Conservation (phyloP, 2,888 invertebrate species). For the Stegophylla sp. region DNA sequence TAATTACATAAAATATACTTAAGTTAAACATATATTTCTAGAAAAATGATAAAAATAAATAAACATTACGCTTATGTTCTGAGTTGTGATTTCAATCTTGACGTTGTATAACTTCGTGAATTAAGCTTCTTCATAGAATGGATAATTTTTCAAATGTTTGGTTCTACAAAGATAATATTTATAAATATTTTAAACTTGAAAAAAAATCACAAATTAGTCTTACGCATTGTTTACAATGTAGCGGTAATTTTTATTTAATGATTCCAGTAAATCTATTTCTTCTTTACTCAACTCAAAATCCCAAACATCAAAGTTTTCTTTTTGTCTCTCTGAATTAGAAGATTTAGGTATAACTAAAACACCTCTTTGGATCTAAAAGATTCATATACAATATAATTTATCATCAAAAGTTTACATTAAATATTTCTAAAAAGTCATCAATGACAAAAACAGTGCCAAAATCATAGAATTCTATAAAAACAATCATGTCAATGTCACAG, state of each 20-base stretch:
- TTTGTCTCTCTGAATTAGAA: constrained; percentile 61
- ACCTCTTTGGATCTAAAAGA: constrained; percentile 61
- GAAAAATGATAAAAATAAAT: no score
- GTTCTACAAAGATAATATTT: constrained; percentile 63
- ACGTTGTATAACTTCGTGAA: not conserved
- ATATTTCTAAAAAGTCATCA: not conserved
- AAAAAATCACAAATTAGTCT: constrained; percentile 32
- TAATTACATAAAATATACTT: no score
- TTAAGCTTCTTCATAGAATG: constrained; percentile 66
- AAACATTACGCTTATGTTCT: no score
- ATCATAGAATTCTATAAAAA: no score
- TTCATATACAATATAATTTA: no score
- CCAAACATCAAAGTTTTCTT: constrained; percentile 62
- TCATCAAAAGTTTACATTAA: no score
- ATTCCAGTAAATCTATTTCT: constrained; percentile 61
- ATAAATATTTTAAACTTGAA: not conserved
- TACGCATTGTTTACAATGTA: constrained; percentile 59
- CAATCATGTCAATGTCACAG: no score
- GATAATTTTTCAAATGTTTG: constrained; percentile 67
- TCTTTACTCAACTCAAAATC: constrained; percentile 61
- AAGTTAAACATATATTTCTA: no score
- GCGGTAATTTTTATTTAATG: constrained; percentile 60
- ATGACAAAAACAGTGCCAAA: no score
- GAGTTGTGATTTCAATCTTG: no score
- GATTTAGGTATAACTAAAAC: constrained; percentile 62